These are phyloP conservation scores for Piliocolobus tephrosceles DNA, from an alignment of 2,113 vertebrate species.

Conservation along the genomic window DNA sequence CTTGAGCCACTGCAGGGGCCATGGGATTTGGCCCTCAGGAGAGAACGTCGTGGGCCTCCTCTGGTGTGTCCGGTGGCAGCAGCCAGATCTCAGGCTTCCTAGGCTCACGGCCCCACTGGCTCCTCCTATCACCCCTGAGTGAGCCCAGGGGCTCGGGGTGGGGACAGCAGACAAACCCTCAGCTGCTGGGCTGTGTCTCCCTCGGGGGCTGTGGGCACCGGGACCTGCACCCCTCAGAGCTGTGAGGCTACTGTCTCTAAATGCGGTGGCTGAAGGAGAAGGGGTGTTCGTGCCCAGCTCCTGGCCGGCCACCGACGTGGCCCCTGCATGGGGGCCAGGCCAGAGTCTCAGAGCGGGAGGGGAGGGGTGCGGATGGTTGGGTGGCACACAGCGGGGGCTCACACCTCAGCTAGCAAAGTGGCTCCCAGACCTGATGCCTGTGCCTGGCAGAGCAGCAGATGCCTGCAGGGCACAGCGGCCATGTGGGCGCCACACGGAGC, in stretches of 20 bases:
- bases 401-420: too few relatives aligned
- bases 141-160: background rate
- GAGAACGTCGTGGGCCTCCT: background rate
- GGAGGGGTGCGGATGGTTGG: too few relatives aligned
- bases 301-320: too few relatives aligned
- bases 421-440: background rate
- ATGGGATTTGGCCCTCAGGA: background rate
- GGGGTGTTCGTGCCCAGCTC: too few relatives aligned
- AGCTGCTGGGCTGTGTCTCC: background rate
- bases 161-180: background rate
- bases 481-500: accelerated
- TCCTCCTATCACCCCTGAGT: background rate
- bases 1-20: background rate
- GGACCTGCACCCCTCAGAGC: too few relatives aligned
- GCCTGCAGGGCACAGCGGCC: too few relatives aligned
- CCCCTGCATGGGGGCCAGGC: too few relatives aligned
- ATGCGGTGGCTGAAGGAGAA: too few relatives aligned
- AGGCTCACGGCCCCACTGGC: background rate
- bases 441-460: background rate
- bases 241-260: too few relatives aligned
- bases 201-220: too few relatives aligned
- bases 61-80: background rate
- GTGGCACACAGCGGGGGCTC: too few relatives aligned
- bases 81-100: background rate
- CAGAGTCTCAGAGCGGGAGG: background rate